Conservation (phyloP, 2,797 vertebrate species). For the Myotis vivesi region DNA sequence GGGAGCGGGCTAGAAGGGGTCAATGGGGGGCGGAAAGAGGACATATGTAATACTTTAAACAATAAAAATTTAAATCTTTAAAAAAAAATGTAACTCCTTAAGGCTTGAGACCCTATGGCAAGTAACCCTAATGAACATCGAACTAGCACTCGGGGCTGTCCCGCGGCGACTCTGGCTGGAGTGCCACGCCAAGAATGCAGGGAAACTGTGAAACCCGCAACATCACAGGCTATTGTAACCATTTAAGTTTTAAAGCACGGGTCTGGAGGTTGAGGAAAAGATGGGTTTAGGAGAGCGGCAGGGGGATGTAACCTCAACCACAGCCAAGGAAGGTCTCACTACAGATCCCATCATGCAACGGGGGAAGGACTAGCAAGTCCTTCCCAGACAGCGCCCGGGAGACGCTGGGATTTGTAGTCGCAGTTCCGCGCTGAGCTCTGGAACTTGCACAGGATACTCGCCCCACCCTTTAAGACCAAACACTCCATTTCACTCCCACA, state of each 20-base stretch:
- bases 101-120: not conserved
- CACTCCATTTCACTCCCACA: not conserved
- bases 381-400: accelerated
- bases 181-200: not conserved
- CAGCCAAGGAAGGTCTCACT: not conserved
- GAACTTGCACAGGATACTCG: not conserved
- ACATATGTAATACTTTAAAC: no score
- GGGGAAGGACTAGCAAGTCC: not conserved
- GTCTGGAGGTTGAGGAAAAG: not conserved
- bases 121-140: no score
- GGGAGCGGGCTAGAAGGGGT: no score
- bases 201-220: not conserved
- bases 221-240: not conserved
- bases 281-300: not conserved
- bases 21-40: no score
- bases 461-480: constrained; percentile 41
- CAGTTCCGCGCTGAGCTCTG: not conserved
- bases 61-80: no score
- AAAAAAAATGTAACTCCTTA: not conserved
- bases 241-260: not conserved
- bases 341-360: constrained; percentile 60
- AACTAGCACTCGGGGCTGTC: not conserved
- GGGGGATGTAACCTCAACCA: not conserved
- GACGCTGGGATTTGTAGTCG: constrained; percentile 72
- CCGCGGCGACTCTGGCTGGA: not conserved